phyloP scores from a whole-genome alignment of 2,113 vertebrate genomes.

The Labeo catla region DNA sequence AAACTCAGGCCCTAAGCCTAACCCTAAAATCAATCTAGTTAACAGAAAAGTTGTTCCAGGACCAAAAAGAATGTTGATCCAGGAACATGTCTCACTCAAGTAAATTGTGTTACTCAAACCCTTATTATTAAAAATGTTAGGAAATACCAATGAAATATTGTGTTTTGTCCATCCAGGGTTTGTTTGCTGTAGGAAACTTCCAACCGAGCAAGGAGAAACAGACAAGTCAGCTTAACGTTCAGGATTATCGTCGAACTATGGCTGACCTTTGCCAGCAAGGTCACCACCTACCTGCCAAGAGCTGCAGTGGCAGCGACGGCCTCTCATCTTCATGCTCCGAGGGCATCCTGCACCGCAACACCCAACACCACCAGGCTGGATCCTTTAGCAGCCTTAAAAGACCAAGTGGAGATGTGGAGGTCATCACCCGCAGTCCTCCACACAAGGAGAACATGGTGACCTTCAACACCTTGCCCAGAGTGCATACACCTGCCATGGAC shows the following conservation, averaged over 20 bases:
- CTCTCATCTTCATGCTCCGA: constrained; percentile 83
- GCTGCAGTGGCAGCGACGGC: constrained; percentile 75
- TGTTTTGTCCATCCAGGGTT: constrained; percentile 74
- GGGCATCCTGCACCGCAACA: constrained; percentile 85
- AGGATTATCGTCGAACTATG: constrained; percentile 81
- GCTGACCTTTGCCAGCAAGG: constrained; percentile 89
- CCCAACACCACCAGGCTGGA: constrained; percentile 79
- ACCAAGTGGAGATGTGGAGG: constrained; percentile 84
- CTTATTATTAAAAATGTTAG: not conserved
- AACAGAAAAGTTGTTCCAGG: too few relatives aligned
- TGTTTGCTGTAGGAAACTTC: constrained; percentile 96
- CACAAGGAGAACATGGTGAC: constrained; percentile 89
- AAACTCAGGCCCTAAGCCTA: too few relatives aligned
- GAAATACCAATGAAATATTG: not conserved
- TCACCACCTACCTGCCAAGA: constrained; percentile 88
- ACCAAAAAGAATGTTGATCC: not conserved
- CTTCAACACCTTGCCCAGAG: constrained; percentile 94
- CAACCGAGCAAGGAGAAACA: constrained; percentile 85
- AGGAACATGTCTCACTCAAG: not conserved
- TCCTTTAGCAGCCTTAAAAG: constrained; percentile 85
- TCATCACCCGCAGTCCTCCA: constrained; percentile 83
- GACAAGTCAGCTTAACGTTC: constrained; percentile 67
- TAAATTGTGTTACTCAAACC: not conserved
- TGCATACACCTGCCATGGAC: constrained; percentile 87
- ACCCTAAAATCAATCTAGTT: too few relatives aligned